Base-by-base conservation (phyloP, 2,888 invertebrate genomes). In the Portevinia maculata region DNA sequence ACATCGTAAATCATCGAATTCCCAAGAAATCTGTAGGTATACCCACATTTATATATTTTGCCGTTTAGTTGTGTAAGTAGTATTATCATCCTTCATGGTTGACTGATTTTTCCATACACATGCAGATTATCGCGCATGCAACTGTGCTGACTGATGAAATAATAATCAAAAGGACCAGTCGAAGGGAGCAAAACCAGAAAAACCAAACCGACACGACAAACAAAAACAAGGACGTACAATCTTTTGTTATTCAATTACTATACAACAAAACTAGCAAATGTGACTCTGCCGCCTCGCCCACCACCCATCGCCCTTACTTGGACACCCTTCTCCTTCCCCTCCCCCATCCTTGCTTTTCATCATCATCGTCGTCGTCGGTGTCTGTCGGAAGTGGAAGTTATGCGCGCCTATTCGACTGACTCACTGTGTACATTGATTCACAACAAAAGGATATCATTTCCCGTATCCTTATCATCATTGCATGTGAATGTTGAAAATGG, bases 31-130 rank as follows among this genome's bases (percentile, higher is more conserved):
- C 21, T n/a, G 19, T 24, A 34, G 7, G 13, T 19, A 60, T 13
- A 1, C 34, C 19, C 41, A 24, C 21, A 13, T 13, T 1, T 28
- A 5, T 24, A 86, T 84, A 85, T 83, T 74, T 71, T 50, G 50
- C 50, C 28, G 44, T 48, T 65, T 44, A 50, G 69, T 59, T 71
- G 73, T 59, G 60, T 70, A n/a, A n/a, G n/a, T n/a, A 87, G 88
- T 89, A 87, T 87, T 88, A 89, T 89, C 90, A 89, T 88, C 88
- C 88, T 88, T 90, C 87, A 88, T 89, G 89, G 89, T 90, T 90
- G 88, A 89, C 83, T 89, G 89, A 88, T 86, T 90, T 89, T 88
- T 86, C 86, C 87, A 65, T 62, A 60, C 78, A 73, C 67, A 73
- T 83, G 64, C 78, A 78, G 78, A 73, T 78, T 62, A 83, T 70